Evolutionary conservation across 53 echinoderm and acorn worm genomes (phyloP), one percentile per base, ranked within the genome.

Genomic region (Zoroaster sp.): DNA sequence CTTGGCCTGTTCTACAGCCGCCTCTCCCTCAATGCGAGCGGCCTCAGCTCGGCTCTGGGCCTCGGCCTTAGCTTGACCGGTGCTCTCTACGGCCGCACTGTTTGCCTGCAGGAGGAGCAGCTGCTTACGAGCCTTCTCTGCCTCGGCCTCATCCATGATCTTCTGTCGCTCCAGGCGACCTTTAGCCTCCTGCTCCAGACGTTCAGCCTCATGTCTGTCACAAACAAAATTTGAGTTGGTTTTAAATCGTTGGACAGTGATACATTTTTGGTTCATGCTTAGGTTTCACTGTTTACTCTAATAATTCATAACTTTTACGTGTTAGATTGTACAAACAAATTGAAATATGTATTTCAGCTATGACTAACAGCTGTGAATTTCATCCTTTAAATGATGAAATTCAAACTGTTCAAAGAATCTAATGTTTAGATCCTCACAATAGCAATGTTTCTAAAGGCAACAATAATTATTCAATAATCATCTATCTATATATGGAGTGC

Each of bases 21-120:
- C 97, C 69, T 97, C 97, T 53, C 97, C 97, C 65, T 97, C 95
- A 45, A 97, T 97, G 74, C 95, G 92, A 51, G 94, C 94, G 6
- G 97, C 97, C 89, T 95, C 95, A 8, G 97, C 97, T 40, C 97
- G 82, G 76, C 93, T 93, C 95, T 94, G 97, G 70, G 97, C 97
- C 77, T 97, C 97, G 28, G 97, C 97, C 89, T 97, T 97, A 31
- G 97, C 97, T 68, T 97, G 97, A 38, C 97, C 97, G n/a, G 97
- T 97, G 74, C 97, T 97, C 89, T 97, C 97, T 47, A 97, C 97
- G 34, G 97, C 97, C 0, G 97, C 97, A 75, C 97, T 97, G 94
- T 95, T 94, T 47, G 97, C 97, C 90, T 97, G 97, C 37, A 97
- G 91, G 59, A 94, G 93, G 74, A 97, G 75, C 47, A 95, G 93